Evolutionary conservation across 2,113 vertebrate genomes (phyloP).

Genomic region (Pygoscelis antarcticus): DNA sequence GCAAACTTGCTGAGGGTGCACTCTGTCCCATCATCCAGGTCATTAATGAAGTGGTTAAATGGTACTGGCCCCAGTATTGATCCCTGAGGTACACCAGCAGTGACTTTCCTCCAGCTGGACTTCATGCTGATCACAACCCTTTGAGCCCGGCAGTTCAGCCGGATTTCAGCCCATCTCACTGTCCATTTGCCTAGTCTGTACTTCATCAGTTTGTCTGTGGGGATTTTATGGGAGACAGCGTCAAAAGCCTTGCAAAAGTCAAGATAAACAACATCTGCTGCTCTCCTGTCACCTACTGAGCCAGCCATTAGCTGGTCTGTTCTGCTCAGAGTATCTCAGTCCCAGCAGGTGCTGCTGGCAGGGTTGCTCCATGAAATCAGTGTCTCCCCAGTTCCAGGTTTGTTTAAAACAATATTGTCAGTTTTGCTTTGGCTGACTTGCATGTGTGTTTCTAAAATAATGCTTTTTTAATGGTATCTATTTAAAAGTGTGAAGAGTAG

Average conservation of each 20-base stretch:
- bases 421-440: background rate
- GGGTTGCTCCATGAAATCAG: background rate
- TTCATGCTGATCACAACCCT: background rate
- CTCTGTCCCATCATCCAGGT: background rate
- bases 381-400: background rate
- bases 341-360: background rate
- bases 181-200: background rate
- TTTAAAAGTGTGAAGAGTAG: background rate
- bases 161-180: background rate
- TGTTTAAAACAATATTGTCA: background rate
- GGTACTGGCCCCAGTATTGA: background rate
- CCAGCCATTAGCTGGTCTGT: background rate
- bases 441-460: background rate
- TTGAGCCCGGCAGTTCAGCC: background rate
- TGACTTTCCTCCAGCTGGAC: background rate
- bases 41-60: background rate
- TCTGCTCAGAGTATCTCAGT: background rate
- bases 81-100: background rate
- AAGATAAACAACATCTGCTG: slow-evolving; percentile 18
- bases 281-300: background rate
- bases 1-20: background rate
- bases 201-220: background rate
- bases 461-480: background rate
- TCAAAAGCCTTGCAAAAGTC: background rate
- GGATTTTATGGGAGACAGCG: background rate